phyloP scores from a whole-genome alignment of 2,113 vertebrate species.

The Helogale parvula region DNA sequence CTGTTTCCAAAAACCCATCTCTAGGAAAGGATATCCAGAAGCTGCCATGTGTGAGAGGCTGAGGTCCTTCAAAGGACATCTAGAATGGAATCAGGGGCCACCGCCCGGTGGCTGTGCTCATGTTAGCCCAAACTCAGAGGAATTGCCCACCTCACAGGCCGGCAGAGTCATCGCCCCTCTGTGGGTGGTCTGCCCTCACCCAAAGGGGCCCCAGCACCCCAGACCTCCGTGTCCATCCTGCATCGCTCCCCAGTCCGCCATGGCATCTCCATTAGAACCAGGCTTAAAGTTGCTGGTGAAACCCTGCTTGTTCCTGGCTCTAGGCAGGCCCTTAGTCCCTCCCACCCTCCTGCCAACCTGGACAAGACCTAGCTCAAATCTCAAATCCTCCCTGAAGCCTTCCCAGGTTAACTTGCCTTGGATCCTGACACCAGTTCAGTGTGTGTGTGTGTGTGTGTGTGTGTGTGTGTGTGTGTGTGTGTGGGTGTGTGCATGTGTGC shows the following conservation, averaged over 20 bases:
- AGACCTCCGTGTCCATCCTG: neutral
- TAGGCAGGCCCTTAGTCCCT: neutral
- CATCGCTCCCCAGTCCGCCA: fast-evolving
- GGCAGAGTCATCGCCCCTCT: neutral
- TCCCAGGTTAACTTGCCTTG: neutral
- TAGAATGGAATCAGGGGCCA: neutral
- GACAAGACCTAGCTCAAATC: neutral
- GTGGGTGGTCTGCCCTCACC: neutral
- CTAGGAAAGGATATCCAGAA: neutral
- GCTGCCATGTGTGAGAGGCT: neutral
- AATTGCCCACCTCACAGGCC: fast-evolving
- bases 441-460: too few relatives aligned
- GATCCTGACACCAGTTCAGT: neutral
- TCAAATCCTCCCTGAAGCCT: neutral
- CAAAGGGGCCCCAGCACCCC: fast-evolving
- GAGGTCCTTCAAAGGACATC: neutral
- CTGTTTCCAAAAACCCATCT: neutral
- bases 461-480: too few relatives aligned
- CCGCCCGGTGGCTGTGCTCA: fast-evolving
- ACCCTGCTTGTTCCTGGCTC: neutral
- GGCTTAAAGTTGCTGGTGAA: neutral
- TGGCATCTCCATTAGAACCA: fast-evolving
- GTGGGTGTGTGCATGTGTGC: too few relatives aligned
- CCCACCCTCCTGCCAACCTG: neutral
- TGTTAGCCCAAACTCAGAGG: neutral